phyloP scores from a whole-genome alignment of 2,888 invertebrate species.

The Meliscaeva auricollis region DNA sequence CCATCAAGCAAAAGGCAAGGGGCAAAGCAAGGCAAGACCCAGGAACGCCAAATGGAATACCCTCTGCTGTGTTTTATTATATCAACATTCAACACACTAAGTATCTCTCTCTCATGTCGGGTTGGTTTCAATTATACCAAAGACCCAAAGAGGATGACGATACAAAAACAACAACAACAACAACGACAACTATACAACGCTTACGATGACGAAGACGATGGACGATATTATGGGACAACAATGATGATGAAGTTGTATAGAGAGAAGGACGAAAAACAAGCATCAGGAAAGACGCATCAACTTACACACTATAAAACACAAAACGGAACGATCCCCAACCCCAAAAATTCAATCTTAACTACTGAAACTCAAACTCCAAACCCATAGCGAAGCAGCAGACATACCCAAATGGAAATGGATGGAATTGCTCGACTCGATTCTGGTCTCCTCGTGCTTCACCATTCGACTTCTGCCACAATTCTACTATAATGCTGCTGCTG shows the following conservation, averaged over 20 bases:
- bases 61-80: conserved; percentile 52
- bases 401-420: too few relatives aligned
- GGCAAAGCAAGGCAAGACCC: conserved; percentile 3
- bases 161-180: conserved; percentile 18
- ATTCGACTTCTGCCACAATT: neutral
- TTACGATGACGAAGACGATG: conserved; percentile 3
- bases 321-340: conserved; percentile 50
- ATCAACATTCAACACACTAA: conserved; percentile 67
- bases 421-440: too few relatives aligned
- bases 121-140: conserved; percentile 69
- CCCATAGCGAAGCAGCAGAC: too few relatives aligned
- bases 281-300: conserved; percentile 4
- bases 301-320: conserved; percentile 32
- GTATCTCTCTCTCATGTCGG: conserved; percentile 48
- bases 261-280: neutral
- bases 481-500: neutral
- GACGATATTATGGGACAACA: conserved; percentile 23
- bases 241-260: neutral
- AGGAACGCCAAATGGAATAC: conserved; percentile 24
- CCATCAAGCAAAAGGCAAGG: neutral
- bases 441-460: too few relatives aligned
- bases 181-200: conserved; percentile 23
- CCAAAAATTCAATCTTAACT: conserved; percentile 12
- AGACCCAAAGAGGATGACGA: conserved; percentile 49
- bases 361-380: neutral